Evolutionary conservation across 2,113 vertebrate genomes (phyloP).

Genomic region (Theristicus caerulescens): DNA sequence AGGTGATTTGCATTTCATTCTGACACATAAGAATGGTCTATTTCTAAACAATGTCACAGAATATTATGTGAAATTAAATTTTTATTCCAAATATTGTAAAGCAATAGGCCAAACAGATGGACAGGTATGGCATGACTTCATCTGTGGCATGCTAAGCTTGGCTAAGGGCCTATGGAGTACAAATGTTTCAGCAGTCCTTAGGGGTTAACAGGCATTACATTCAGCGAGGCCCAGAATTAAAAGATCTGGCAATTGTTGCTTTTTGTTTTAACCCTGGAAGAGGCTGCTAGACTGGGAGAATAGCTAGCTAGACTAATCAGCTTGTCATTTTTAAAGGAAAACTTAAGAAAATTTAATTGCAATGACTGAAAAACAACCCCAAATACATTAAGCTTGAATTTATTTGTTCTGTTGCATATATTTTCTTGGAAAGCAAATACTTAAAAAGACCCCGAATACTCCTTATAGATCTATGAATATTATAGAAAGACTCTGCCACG

Average conservation of each 20-base stretch:
- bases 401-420: background rate
- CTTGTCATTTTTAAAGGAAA: background rate
- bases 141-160: conserved; percentile 57
- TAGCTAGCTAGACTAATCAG: background rate
- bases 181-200: conserved; percentile 56
- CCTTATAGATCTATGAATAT: background rate
- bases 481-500: background rate
- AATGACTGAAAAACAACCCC: background rate
- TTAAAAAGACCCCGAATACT: background rate
- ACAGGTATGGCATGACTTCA: conserved; percentile 73
- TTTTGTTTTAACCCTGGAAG: conserved; percentile 61
- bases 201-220: conserved; percentile 53
- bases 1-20: conserved; percentile 61
- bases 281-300: background rate
- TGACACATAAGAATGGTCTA: conserved; percentile 46
- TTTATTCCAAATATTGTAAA: conserved; percentile 68
- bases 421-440: background rate
- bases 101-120: conserved; percentile 65
- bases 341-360: background rate
- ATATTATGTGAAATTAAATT: conserved; percentile 57
- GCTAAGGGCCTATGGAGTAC: conserved; percentile 13
- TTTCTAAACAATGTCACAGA: conserved; percentile 70
- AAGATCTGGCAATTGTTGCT: conserved; percentile 17
- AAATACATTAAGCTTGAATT: background rate
- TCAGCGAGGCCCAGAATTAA: conserved; percentile 28